Percentiles rank a stretch among this genome's conserved stretches.
Evolutionary conservation across 2,113 vertebrate genomes (phyloP).

Genomic region (Trogon melanurus): DNA sequence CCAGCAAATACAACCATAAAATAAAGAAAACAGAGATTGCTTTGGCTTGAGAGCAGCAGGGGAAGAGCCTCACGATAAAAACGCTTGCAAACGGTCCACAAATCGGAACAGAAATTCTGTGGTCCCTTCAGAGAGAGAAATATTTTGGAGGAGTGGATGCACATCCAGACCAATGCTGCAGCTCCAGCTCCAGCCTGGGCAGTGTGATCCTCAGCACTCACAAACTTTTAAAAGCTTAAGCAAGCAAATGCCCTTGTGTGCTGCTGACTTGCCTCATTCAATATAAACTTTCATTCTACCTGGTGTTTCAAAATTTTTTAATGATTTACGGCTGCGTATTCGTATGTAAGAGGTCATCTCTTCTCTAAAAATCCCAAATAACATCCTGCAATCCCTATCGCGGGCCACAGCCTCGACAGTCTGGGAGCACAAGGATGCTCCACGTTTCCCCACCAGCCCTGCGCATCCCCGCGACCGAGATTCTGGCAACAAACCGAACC

Average conservation of each 20-base stretch:
- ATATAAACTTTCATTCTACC: neutral
- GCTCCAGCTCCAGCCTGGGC: neutral
- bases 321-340: neutral
- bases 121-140: slow-evolving; percentile 3
- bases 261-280: accelerated
- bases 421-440: neutral
- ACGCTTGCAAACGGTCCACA: neutral
- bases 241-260: neutral
- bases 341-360: neutral
- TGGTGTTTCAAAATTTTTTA: neutral
- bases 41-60: neutral
- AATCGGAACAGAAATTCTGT: slow-evolving; percentile 36
- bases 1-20: neutral
- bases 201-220: neutral
- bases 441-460: neutral
- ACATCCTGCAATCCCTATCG: neutral
- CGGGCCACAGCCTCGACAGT: accelerated
- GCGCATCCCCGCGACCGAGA: neutral
- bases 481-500: neutral
- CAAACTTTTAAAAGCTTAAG: neutral
- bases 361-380: neutral
- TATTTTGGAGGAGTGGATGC: neutral
- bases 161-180: accelerated
- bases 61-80: neutral
- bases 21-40: neutral